Evolutionary conservation across 1,140 invertebrate species (phyloP), one percentile per base, ranked within the genome.

Genomic region (Lutraria rhynchaena): DNA sequence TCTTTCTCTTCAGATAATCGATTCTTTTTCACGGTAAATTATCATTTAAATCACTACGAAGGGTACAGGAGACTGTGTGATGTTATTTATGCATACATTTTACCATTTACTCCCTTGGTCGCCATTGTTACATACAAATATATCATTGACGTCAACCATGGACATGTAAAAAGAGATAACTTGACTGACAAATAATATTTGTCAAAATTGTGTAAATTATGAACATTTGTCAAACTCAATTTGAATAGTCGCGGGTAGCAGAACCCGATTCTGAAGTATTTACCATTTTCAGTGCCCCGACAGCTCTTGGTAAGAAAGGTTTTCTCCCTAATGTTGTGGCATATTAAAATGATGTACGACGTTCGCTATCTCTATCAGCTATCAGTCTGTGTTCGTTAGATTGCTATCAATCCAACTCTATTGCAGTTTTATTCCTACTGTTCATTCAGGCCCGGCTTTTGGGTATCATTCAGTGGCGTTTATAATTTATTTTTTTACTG

Each of bases 151-250:
- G 24, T 80, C 61, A 58, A 44, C 27, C 33, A 49, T 41, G 60
- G 70, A 70, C 65, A 15, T 44, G 57, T 57, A 77, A 77, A 37
- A 41, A 77, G 44, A 46, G 60, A 51, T 55, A 61, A 37, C 75
- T 27, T 51, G 29, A 46, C 63, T 80, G 76, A 80, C 76, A 80
- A 80, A 80, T 80, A 80, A 58, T 80, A 80, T 80, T 80, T 80
- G 76, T 80, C 76, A 80, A 80, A 80, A 80, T 80, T 80, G 76
- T 80, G 76, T 80, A 80, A 80, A 80, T 69, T 69, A 53, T 60
- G 37, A 65, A 57, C 51, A 51, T 70, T 70, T 29, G 37, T 44
- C 22, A 57, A 29, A 60, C 44, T 3, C 55, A 57, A 27, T 80
- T 80, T 80, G 60, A 69, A 80, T 80, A 67, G 33, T 60, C 7